Conservation (phyloP, 2,113 vertebrate genomes). For the Otolemur garnettii region DNA sequence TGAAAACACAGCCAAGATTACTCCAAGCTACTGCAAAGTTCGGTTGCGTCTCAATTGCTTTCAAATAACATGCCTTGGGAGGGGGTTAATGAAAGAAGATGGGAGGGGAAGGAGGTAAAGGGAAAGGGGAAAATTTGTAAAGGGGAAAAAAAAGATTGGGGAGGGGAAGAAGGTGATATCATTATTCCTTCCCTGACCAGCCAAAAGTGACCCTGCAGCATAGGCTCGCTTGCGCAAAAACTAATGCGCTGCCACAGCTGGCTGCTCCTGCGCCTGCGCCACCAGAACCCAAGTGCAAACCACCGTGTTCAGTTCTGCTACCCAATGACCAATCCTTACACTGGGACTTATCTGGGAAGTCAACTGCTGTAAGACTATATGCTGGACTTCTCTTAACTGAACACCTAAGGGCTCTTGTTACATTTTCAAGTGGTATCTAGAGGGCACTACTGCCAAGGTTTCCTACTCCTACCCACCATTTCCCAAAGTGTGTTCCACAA, state of each 20-base stretch:
- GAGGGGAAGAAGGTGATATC: conserved; percentile 92
- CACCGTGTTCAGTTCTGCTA: conserved; percentile 95
- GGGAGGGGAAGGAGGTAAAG: conserved; percentile 87
- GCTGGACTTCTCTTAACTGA: conserved; percentile 4
- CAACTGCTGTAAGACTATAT: background rate
- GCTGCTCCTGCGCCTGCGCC: conserved; percentile 98
- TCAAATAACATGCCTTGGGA: conserved; percentile 99
- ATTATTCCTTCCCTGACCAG: conserved; percentile 94
- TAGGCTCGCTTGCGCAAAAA: conserved; percentile 96
- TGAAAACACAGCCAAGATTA: conserved; percentile 99
- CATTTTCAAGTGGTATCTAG: background rate
- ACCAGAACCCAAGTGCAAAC: conserved; percentile 95
- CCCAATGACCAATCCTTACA: conserved; percentile 13
- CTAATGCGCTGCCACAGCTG: conserved; percentile 97
- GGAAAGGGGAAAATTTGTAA: conserved; percentile 89
- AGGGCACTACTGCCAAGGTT: background rate
- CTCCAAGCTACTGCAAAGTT: conserved; percentile 99
- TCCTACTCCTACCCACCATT: background rate
- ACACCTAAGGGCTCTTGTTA: background rate
- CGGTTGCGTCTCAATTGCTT: conserved; percentile 99
- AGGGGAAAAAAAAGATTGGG: conserved; percentile 88
- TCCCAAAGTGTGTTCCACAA: conserved; percentile 63
- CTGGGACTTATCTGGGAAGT: conserved; percentile 42
- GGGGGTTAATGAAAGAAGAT: conserved; percentile 91
- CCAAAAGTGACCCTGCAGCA: conserved; percentile 99